Evolutionary conservation across 2,888 invertebrate species (phyloP).

Genomic region (Neoscelio sp.): DNA sequence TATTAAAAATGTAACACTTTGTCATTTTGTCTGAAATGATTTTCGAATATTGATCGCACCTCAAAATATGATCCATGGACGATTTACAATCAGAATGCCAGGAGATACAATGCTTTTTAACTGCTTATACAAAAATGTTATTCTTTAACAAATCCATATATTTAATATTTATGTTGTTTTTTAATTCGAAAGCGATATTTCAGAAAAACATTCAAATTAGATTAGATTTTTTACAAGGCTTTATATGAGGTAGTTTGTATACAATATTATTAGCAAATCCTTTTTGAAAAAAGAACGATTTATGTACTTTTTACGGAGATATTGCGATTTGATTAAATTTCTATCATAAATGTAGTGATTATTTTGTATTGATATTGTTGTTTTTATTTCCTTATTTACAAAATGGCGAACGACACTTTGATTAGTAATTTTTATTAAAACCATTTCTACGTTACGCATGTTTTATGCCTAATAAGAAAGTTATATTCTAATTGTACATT

Average conservation of each 20-base stretch:
- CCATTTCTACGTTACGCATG: slow-evolving; percentile 1
- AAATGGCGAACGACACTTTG: too few relatives aligned
- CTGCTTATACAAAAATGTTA: slow-evolving; percentile 13
- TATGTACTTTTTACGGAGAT: slow-evolving; percentile 30
- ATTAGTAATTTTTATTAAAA: too few relatives aligned
- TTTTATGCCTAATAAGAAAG: slow-evolving; percentile 1
- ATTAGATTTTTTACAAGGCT: slow-evolving; percentile 50
- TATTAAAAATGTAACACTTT: background rate
- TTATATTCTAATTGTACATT: too few relatives aligned
- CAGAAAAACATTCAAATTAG: slow-evolving; percentile 30
- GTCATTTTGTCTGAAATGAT: slow-evolving; percentile 19
- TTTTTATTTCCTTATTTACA: too few relatives aligned
- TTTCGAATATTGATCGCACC: slow-evolving; percentile 20
- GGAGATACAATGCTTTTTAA: slow-evolving; percentile 24
- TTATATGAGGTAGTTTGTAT: slow-evolving; percentile 45
- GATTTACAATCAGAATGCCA: slow-evolving; percentile 4
- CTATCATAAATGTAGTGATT: slow-evolving; percentile 25
- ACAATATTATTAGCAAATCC: slow-evolving; percentile 18
- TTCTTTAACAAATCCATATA: slow-evolving; percentile 25
- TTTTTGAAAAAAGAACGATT: slow-evolving; percentile 39
- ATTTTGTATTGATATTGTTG: slow-evolving; percentile 21
- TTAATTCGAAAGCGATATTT: slow-evolving; percentile 16
- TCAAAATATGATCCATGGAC: slow-evolving; percentile 23
- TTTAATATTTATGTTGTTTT: slow-evolving; percentile 8
- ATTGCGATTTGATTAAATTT: slow-evolving; percentile 34